These are phyloP conservation scores for Hycleus cichorii DNA, from an alignment of 1,140 invertebrate species.

Conservation along the genomic window DNA sequence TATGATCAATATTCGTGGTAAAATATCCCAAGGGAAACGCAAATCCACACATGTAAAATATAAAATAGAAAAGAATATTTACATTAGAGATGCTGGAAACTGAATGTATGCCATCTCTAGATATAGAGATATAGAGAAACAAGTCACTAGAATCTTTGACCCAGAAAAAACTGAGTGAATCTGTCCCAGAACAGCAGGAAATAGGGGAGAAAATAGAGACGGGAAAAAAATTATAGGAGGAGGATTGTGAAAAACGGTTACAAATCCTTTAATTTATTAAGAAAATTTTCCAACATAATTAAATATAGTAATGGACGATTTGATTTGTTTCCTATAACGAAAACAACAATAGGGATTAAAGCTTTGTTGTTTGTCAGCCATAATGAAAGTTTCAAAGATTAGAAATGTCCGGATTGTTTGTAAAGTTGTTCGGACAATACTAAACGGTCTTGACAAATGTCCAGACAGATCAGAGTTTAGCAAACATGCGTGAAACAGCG, in stretches of 20 bases:
- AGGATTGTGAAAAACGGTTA: too few relatives aligned
- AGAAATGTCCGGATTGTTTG: slow-evolving; percentile 16
- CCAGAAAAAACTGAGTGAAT: slow-evolving; percentile 18
- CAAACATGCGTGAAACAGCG: slow-evolving; percentile 19
- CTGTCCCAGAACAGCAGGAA: too few relatives aligned
- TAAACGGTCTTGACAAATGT: slow-evolving; percentile 16
- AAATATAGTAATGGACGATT: too few relatives aligned
- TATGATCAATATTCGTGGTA: slow-evolving; percentile 11
- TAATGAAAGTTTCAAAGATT: slow-evolving; percentile 14
- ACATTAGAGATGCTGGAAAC: slow-evolving; percentile 21
- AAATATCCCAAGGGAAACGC: slow-evolving; percentile 12
- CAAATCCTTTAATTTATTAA: too few relatives aligned
- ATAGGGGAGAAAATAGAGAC: too few relatives aligned
- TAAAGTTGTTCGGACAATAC: slow-evolving; percentile 15
- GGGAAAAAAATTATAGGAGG: too few relatives aligned
- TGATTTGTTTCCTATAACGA: too few relatives aligned
- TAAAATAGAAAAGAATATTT: slow-evolving; percentile 20
- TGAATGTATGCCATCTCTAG: slow-evolving; percentile 18
- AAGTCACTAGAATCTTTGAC: slow-evolving; percentile 21
- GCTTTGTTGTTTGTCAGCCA: slow-evolving; percentile 7
- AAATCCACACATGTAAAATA: slow-evolving; percentile 15
- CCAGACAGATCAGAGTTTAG: slow-evolving; percentile 15
- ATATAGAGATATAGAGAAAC: slow-evolving; percentile 7
- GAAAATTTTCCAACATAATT: too few relatives aligned
- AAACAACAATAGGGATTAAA: not conserved